phyloP scores from a whole-genome alignment of 2,113 vertebrate genomes.

The Pao palembangensis region DNA sequence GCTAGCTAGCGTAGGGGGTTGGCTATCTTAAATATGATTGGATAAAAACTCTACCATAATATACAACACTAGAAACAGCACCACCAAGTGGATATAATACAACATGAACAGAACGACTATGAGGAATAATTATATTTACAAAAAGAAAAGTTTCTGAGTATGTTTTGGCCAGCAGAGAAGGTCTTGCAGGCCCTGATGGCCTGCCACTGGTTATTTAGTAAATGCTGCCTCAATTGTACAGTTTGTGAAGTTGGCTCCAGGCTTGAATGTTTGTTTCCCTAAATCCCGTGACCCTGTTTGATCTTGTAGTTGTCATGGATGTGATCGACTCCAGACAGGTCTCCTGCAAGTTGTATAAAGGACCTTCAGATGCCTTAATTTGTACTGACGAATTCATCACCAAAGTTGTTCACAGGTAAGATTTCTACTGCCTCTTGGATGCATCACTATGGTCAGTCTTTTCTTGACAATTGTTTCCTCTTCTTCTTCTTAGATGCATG shows the following conservation, averaged over 20 bases:
- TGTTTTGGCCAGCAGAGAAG: no score
- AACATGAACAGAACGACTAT: no score
- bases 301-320: constrained; percentile 92
- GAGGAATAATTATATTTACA: no score
- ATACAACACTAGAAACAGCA: no score
- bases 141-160: no score
- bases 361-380: constrained; percentile 93
- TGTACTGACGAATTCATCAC: constrained; percentile 99
- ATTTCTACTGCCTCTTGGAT: neutral
- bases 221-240: neutral
- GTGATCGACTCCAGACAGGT: constrained; percentile 94
- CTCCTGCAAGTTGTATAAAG: constrained; percentile 95
- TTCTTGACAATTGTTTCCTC: neutral
- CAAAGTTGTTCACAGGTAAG: constrained; percentile 96
- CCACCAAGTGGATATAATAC: no score
- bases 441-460: neutral
- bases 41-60: no score
- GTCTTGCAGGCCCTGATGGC: no score
- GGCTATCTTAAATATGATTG: no score
- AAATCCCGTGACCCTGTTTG: neutral
- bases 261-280: neutral
- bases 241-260: neutral
- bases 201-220: no score
- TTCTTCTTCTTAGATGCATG: constrained; percentile 82
- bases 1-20: no score